Base-by-base conservation (phyloP, 2,888 invertebrate species). In the Agrochola circellaris region DNA sequence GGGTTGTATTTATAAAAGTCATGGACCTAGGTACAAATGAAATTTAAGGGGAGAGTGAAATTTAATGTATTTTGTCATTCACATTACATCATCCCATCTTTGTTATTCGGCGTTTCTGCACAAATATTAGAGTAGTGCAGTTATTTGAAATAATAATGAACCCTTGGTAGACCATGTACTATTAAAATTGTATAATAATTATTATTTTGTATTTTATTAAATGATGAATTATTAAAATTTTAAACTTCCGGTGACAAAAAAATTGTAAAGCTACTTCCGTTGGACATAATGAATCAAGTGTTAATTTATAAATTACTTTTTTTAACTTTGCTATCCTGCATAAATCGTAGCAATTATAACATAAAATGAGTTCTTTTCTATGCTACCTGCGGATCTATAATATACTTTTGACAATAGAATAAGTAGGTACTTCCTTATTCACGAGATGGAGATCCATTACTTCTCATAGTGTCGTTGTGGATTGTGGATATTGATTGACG, bases 401-500 rank as follows among this genome's bases (percentile, higher is more conserved):
- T 20, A 68, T 20, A 34, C 64, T 38, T 60, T 72, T 38, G 11
- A 45, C 61, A 77, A 70, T 77, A 69, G 11, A 70, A 34, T 79
- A 78, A 38, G 73, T 73, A 73, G 73, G 51, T 67, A 67, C 58
- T 70, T 79, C 61, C 61, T 34, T 61, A 67, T 15, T 58, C 42
- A 70, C n/a, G 1, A 77, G 61, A 54, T 26, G 17, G 54, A 61
- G 48, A 65, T 45, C 38, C 56, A 67, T 75, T 70, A 69, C 17
- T 73, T 64, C 15, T 58, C 30, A 23, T 54, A 61, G 13, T 58
- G 61, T 62, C 60, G 23, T 75, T 70, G 61, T 58, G n/a, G 23
- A 30, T 42, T 65, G 78, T 71, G 34, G 61, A 62, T 64, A 80
- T 70, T 69, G 66, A 75, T 66, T 68, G 60, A 68, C 64, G 58